Evolutionary conservation across 2,797 vertebrate genomes (phyloP).

Genomic region (Anniella stebbinsi): DNA sequence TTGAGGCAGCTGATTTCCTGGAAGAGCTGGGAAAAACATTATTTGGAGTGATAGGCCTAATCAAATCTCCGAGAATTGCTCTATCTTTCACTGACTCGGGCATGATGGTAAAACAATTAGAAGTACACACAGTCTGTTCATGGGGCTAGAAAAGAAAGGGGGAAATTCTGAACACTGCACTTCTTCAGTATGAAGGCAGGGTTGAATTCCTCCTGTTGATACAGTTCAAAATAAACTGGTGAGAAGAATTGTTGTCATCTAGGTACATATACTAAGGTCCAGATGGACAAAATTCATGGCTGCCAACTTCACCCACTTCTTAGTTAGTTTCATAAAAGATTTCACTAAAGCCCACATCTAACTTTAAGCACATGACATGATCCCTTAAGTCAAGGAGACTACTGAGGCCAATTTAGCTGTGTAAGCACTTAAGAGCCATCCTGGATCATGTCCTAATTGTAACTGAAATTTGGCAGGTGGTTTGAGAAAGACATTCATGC

Average conservation of each 20-base stretch:
- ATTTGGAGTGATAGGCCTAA: not conserved
- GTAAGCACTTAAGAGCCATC: slow-evolving; percentile 35
- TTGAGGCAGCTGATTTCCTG: not conserved
- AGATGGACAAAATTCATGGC: not conserved
- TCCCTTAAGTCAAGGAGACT: slow-evolving; percentile 14
- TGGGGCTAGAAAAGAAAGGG: not conserved
- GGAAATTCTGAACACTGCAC: not conserved
- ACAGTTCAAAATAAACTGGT: not conserved
- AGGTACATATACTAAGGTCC: not conserved
- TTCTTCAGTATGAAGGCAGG: not conserved
- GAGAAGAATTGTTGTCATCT: not conserved
- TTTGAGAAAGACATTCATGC: not conserved
- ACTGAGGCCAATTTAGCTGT: not conserved
- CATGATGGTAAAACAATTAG: not conserved
- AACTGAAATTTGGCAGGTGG: slow-evolving; percentile 13
- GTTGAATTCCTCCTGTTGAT: not conserved
- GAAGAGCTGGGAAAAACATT: not conserved
- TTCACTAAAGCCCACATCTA: not conserved
- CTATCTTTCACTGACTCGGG: not conserved
- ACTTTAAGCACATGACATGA: not conserved
- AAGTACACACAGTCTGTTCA: not conserved
- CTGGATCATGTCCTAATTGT: slow-evolving; percentile 10
- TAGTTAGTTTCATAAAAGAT: not conserved
- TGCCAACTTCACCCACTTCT: not conserved
- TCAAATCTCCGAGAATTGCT: not conserved